Evolutionary conservation across 2,888 invertebrate species (phyloP).

Genomic region (Eulithis prunata): DNA sequence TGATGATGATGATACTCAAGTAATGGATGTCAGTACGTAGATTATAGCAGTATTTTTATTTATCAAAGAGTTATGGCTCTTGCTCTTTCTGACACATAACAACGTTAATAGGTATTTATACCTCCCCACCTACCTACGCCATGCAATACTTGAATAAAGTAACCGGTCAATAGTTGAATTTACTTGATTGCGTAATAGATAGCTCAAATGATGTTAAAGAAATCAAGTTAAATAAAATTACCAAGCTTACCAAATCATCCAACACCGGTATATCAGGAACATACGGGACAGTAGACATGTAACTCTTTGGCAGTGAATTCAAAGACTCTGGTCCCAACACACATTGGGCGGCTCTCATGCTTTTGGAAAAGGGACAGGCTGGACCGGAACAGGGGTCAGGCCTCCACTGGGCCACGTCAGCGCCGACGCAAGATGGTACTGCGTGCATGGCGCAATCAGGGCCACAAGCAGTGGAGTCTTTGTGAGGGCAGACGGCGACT

Average conservation of each 20-base stretch:
- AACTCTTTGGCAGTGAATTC: slow-evolving; percentile 31
- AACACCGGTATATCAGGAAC: slow-evolving; percentile 40
- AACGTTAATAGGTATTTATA: no score
- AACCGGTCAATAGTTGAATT: no score
- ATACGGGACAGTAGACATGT: slow-evolving; percentile 31
- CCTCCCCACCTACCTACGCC: no score
- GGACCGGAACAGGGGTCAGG: slow-evolving; percentile 57
- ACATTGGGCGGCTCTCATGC: slow-evolving; percentile 72
- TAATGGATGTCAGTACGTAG: no score
- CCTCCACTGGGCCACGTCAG: slow-evolving; percentile 49
- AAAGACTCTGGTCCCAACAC: slow-evolving; percentile 60
- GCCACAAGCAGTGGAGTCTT: slow-evolving; percentile 52
- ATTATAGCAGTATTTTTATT: no score
- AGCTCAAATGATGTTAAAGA: no score
- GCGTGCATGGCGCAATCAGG: slow-evolving; percentile 56
- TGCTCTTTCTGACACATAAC: no score
- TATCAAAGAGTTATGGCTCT: no score
- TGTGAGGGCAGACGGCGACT: slow-evolving; percentile 52
- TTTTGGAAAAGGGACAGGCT: slow-evolving; percentile 56
- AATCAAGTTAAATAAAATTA: no score
- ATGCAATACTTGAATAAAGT: no score
- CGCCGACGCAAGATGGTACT: slow-evolving; percentile 42
- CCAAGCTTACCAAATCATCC: slow-evolving; percentile 46
- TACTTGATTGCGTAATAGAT: no score
- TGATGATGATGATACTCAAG: no score